These are phyloP conservation scores for Drosophila busckii DNA, from an alignment of 1,140 invertebrate species.

Conservation along the genomic window DNA sequence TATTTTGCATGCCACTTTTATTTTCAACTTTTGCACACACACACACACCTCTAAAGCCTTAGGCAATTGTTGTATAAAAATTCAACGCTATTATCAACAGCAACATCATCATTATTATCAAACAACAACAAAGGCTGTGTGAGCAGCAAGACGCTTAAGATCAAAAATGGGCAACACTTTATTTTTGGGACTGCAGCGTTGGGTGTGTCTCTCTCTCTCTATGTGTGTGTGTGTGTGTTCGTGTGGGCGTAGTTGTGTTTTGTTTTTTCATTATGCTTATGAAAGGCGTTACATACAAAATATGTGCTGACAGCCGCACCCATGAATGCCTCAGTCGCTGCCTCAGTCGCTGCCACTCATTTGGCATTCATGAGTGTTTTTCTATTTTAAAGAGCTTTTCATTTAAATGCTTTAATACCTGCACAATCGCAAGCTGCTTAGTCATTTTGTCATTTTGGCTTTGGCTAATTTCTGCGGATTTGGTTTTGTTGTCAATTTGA, in stretches of 20 bases:
- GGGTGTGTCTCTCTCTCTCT: slow-evolving; percentile 11
- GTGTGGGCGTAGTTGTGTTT: slow-evolving; percentile 6
- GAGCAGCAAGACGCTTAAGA: slow-evolving; percentile 7
- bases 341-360: slow-evolving; percentile 23
- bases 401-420: slow-evolving; percentile 8
- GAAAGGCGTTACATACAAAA: slow-evolving; percentile 12
- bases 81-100: slow-evolving; percentile 18
- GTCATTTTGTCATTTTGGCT: neutral
- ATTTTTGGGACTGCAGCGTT: slow-evolving; percentile 43
- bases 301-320: slow-evolving; percentile 10
- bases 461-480: slow-evolving; percentile 11
- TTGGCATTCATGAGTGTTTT: slow-evolving; percentile 34
- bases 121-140: slow-evolving; percentile 9
- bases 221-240: slow-evolving; percentile 3
- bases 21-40: too few species aligned
- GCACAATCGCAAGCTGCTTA: too few species aligned
- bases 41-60: neutral
- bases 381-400: slow-evolving; percentile 18
- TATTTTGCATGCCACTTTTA: too few species aligned
- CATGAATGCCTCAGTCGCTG: neutral
- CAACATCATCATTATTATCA: slow-evolving; percentile 20
- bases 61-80: neutral
- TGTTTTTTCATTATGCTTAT: slow-evolving; percentile 63
- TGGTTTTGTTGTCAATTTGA: slow-evolving; percentile 4
- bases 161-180: slow-evolving; percentile 37